Evolutionary conservation across 2,888 invertebrate genomes (phyloP), one percentile per base, ranked within the genome.

Genomic region (Hesperia comma): DNA sequence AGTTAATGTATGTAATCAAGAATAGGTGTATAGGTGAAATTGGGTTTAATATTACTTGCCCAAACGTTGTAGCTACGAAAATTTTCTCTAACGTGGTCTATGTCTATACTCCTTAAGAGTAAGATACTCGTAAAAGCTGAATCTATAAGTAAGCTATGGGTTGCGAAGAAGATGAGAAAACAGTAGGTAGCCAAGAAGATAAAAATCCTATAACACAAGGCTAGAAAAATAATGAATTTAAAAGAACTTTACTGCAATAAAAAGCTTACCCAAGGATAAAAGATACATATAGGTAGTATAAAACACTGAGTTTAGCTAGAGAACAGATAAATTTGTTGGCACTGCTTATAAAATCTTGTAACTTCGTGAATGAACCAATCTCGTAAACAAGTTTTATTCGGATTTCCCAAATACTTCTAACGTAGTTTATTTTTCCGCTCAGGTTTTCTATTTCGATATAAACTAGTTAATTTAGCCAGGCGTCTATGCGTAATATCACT

Each of bases 391-490:
- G 26, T 26, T 43, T 32, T 32, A 17, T 26, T 10, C 12, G 15
- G 40, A 61, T 41, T 54, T 26, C 5, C 2, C 26, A 26, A 26
- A 26, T 26, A 26, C 26, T 26, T 26, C 26, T 26, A 26, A 26
- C 26, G 26, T 26, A 26, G 53, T 66, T 60, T 64, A 56, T 64
- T 53, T 41, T 41, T 58, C 8, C 8, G 17, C 17, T 19, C 15
- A n/a, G n/a, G n/a, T 60, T 64, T 60, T 58, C 60, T 60, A 58
- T 60, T 60, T 57, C n/a, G 15, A 33, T 58, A 54, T 40, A 56
- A 56, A 56, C 46, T 46, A 37, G 37, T 63, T 56, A 33, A 56
- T n/a, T 62, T 37, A 46, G 10, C 19, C 32, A n/a, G 17, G 43
- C 21, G 55, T 17, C 32, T 26, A 14, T 21, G 26, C 7, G 51